Conservation (phyloP, 1,140 invertebrate genomes). For the Bombus confusus region DNA sequence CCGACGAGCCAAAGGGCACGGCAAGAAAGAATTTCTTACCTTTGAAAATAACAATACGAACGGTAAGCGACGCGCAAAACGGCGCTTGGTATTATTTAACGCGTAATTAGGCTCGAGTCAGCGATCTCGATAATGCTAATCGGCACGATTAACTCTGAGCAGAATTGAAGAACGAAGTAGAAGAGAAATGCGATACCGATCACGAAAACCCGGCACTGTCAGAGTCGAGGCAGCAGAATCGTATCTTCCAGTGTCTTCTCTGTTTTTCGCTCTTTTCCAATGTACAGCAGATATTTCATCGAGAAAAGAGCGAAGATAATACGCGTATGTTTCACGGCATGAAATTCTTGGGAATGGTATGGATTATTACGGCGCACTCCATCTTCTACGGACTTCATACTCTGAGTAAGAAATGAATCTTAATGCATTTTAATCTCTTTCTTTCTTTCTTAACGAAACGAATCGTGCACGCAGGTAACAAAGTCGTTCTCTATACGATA, state of each 20-base stretch:
- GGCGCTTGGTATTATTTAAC: too few relatives aligned
- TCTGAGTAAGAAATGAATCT: neutral
- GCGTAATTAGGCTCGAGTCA: neutral
- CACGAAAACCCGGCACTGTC: conserved; percentile 39
- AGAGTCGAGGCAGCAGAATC: conserved; percentile 15
- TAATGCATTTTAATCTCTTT: neutral
- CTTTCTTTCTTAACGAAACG: neutral
- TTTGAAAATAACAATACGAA: conserved; percentile 67
- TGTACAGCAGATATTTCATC: conserved; percentile 73
- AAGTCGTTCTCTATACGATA: conserved; percentile 65
- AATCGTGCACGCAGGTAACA: conserved; percentile 72
- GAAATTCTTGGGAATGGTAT: conserved; percentile 81
- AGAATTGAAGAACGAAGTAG: conserved; percentile 27
- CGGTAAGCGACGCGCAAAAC: neutral
- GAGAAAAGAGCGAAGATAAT: conserved; percentile 65
- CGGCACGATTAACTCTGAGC: neutral
- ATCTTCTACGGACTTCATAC: conserved; percentile 71
- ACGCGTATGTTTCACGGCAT: conserved; percentile 79
- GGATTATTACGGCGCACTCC: conserved; percentile 81
- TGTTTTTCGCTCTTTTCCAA: conserved; percentile 81
- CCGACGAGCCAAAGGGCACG: conserved; percentile 39
- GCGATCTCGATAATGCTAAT: neutral
- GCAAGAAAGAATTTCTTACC: conserved; percentile 30
- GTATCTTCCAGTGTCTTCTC: conserved; percentile 68
- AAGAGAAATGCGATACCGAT: conserved; percentile 33